phyloP scores from a whole-genome alignment of 2,113 vertebrate genomes.

The Pampusana beccarii region DNA sequence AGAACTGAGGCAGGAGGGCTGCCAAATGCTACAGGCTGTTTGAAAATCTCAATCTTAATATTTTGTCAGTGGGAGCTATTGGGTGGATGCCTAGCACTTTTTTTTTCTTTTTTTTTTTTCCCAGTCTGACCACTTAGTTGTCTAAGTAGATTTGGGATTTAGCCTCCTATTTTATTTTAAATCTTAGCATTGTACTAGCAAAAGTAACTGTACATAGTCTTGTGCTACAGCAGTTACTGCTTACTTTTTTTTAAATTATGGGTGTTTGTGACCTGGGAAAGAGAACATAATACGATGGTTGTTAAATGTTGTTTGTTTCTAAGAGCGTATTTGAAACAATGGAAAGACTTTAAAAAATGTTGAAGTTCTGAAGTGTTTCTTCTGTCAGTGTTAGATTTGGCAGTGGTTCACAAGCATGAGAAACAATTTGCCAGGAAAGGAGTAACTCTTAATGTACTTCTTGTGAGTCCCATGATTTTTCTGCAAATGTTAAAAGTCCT shows the following conservation, averaged over 20 bases:
- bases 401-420: background rate
- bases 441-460: background rate
- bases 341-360: conserved; percentile 58
- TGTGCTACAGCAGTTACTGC: background rate
- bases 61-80: conserved; percentile 49
- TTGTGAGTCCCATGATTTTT: background rate
- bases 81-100: conserved; percentile 7
- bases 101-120: background rate
- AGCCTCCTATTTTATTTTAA: background rate
- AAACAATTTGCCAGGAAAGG: background rate
- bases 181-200: background rate
- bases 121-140: background rate
- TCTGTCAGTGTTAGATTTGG: conserved; percentile 52
- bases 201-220: background rate
- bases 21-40: conserved; percentile 45
- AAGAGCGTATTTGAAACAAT: conserved; percentile 15
- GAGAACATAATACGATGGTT: background rate
- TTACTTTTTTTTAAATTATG: background rate
- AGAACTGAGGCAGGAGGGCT: conserved; percentile 12
- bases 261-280: background rate
- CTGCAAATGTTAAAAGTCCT: background rate
- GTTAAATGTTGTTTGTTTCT: conserved; percentile 14
- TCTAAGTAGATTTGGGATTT: background rate
- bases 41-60: conserved; percentile 47
- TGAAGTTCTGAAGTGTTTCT: conserved; percentile 33